A percentile compares a stretch with the other conserved stretches of the same genome.
phyloP scores from a whole-genome alignment of 2,113 vertebrate species.

The Takifugu bimaculatus region DNA sequence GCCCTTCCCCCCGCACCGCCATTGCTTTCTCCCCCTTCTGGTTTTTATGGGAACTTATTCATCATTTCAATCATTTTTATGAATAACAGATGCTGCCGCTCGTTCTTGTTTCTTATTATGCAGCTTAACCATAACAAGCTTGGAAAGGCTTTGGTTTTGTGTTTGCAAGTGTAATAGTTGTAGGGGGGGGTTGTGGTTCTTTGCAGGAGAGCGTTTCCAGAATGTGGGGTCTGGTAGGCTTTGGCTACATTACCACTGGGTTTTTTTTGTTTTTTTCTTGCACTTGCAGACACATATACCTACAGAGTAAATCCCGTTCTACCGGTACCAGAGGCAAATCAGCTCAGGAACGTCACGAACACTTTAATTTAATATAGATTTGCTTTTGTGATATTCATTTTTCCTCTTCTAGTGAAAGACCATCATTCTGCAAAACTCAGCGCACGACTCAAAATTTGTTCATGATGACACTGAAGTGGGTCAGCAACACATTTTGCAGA shows the following conservation, averaged over 20 bases:
- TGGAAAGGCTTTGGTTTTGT: conserved; percentile 22
- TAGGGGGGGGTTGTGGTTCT: conserved; percentile 41
- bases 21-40: conserved; percentile 13
- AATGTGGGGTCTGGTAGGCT: conserved; percentile 27
- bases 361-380: conserved; percentile 39
- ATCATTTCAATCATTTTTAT: conserved; percentile 43
- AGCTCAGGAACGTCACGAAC: conserved; percentile 25
- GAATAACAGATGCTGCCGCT: conserved; percentile 44
- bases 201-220: conserved; percentile 49
- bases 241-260: conserved; percentile 18
- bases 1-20: conserved; percentile 6
- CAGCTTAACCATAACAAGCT: conserved; percentile 48
- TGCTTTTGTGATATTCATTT: conserved; percentile 24
- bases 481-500: conserved; percentile 4
- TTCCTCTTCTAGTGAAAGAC: conserved; percentile 6
- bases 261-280: conserved; percentile 1
- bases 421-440: conserved; percentile 27
- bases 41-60: conserved; percentile 43
- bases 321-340: conserved; percentile 28
- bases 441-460: conserved; percentile 35
- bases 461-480: conserved; percentile 27
- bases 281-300: background rate
- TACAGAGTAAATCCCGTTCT: conserved; percentile 2
- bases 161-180: background rate
- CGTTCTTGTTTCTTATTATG: background rate